Percentiles rank a stretch among this genome's conserved stretches.
phyloP scores from a whole-genome alignment of 2,113 vertebrate species.

The Muscicapa adusta region DNA sequence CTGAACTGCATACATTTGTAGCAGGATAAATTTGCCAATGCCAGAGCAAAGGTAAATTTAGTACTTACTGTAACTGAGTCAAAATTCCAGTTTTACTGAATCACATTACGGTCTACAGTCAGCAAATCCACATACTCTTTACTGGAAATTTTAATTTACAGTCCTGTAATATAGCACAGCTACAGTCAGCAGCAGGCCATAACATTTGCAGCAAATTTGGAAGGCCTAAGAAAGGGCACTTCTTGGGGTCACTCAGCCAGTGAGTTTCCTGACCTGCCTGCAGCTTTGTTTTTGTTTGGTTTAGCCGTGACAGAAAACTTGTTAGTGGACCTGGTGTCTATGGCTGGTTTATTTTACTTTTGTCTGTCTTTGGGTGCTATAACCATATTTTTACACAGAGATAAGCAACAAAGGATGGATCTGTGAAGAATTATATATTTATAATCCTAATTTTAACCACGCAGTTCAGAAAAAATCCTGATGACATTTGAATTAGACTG shows the following conservation, averaged over 20 bases:
- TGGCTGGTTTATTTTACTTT: neutral
- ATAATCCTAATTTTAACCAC: neutral
- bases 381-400: neutral
- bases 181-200: neutral
- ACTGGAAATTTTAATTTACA: neutral
- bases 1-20: neutral
- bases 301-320: neutral
- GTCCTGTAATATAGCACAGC: neutral
- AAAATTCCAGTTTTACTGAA: neutral
- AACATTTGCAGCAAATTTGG: neutral
- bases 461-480: neutral
- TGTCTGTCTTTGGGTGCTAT: neutral
- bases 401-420: neutral
- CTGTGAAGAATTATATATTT: neutral
- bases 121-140: neutral
- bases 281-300: neutral
- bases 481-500: neutral
- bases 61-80: neutral
- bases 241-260: neutral
- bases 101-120: neutral
- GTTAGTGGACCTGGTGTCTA: accelerated
- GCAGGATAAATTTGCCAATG: neutral
- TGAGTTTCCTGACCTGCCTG: neutral
- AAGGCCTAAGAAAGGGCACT: neutral
- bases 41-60: neutral